Evolutionary conservation across 1,140 invertebrate genomes (phyloP).

Genomic region (Acyrthosiphon pisum): DNA sequence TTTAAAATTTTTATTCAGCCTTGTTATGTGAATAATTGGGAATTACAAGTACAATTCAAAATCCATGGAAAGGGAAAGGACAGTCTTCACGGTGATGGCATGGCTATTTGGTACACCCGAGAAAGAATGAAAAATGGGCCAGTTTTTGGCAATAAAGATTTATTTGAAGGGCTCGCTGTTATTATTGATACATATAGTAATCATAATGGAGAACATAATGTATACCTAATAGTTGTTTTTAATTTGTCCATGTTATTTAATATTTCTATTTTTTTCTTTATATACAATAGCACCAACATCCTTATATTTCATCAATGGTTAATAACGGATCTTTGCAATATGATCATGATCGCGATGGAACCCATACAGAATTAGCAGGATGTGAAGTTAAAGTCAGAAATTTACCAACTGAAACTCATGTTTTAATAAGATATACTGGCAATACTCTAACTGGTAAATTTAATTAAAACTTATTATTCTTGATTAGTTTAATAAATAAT

Average conservation of each 20-base stretch:
- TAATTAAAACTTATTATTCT: not conserved
- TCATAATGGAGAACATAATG: constrained; percentile 98
- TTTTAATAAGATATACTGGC: constrained; percentile 90
- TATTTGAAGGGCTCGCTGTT: constrained; percentile 89
- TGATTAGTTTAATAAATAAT: not conserved
- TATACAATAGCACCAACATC: constrained; percentile 81
- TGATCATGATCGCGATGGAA: constrained; percentile 98
- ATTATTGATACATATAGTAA: constrained; percentile 99
- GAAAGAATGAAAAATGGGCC: constrained; percentile 85
- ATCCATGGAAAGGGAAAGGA: constrained; percentile 94
- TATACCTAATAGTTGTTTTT: constrained; percentile 65
- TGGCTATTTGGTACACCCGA: constrained; percentile 96
- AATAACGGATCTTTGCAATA: constrained; percentile 96
- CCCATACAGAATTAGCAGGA: constrained; percentile 93
- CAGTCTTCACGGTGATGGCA: constrained; percentile 91
- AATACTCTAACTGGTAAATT: constrained; percentile 81
- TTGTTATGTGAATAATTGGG: constrained; percentile 88
- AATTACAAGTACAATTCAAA: constrained; percentile 95
- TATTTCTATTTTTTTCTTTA: not conserved
- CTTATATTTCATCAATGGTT: constrained; percentile 97
- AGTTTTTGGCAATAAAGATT: constrained; percentile 95
- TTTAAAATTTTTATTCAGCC: constrained; percentile 72
- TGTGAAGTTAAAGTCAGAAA: constrained; percentile 95
- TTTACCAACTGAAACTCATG: constrained; percentile 86
- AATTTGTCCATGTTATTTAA: not conserved